These are phyloP conservation scores for Pardosa pseudoannulata DNA, from an alignment of 2,888 invertebrate genomes.

Conservation along the genomic window DNA sequence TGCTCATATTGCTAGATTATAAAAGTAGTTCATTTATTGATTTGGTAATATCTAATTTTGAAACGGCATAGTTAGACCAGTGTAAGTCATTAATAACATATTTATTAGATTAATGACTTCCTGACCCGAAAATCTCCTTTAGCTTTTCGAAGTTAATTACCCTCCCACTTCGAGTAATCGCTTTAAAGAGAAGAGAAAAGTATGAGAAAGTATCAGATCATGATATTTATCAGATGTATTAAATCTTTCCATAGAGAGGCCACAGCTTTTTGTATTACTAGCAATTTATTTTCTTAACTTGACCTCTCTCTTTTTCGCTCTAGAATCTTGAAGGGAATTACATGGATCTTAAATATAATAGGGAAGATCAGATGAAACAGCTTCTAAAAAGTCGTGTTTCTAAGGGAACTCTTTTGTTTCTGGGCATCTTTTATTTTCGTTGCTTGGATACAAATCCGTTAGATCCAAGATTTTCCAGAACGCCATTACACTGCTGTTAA, in stretches of 20 bases:
- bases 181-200: no score
- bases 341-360: conserved; percentile 30
- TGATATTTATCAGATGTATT: neutral
- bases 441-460: conserved; percentile 50
- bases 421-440: conserved; percentile 32
- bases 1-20: no score
- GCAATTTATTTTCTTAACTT: conserved; percentile 35
- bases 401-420: conserved; percentile 26
- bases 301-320: conserved; percentile 5
- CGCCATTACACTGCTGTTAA: conserved; percentile 5
- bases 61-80: no score
- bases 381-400: conserved; percentile 14
- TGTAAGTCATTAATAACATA: no score
- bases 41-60: no score
- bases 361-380: conserved; percentile 21
- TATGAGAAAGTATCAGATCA: no score
- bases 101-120: no score
- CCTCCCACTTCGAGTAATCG: no score
- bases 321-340: conserved; percentile 34
- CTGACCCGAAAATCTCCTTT: no score
- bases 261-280: conserved; percentile 27
- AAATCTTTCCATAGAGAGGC: conserved; percentile 6
- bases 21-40: no score
- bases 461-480: conserved; percentile 23
- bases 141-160: no score